Percentiles rank a stretch among this genome's conserved stretches.
Conservation (phyloP, 2,113 vertebrate genomes). For the Pseudorasbora parva region DNA sequence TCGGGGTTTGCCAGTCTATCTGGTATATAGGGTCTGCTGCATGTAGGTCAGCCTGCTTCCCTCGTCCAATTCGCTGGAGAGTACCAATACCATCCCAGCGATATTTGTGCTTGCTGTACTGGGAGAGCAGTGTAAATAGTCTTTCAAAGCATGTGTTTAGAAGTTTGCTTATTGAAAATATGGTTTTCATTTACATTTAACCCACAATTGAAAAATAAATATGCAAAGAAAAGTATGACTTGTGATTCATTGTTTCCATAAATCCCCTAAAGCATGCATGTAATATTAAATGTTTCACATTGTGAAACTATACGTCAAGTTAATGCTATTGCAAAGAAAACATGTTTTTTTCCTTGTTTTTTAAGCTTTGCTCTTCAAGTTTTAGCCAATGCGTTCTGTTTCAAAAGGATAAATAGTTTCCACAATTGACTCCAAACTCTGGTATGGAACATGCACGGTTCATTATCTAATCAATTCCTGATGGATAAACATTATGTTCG, state of each 20-base stretch:
- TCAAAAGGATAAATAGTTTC: too few relatives aligned
- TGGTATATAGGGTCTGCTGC: constrained; percentile 70
- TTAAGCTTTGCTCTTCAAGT: too few relatives aligned
- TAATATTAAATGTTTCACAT: background rate
- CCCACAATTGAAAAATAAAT: background rate
- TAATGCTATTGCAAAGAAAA: too few relatives aligned
- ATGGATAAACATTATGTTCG: background rate
- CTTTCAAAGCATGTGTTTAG: constrained; percentile 1
- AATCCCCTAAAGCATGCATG: background rate
- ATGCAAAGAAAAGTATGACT: background rate
- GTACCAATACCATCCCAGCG: constrained; percentile 20
- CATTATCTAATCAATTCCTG: background rate
- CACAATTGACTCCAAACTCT: too few relatives aligned
- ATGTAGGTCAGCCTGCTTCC: constrained; percentile 75
- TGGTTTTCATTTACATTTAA: background rate
- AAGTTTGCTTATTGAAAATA: background rate
- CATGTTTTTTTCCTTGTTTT: too few relatives aligned
- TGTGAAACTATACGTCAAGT: background rate
- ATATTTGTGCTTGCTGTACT: background rate
- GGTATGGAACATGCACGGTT: background rate
- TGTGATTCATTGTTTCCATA: constrained; percentile 8
- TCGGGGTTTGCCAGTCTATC: constrained; percentile 65
- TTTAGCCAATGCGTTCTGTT: too few relatives aligned
- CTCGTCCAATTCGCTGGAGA: constrained; percentile 24
- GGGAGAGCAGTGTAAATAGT: background rate